Conservation (phyloP, 2,888 invertebrate genomes). For the Lysandra bellargus region DNA sequence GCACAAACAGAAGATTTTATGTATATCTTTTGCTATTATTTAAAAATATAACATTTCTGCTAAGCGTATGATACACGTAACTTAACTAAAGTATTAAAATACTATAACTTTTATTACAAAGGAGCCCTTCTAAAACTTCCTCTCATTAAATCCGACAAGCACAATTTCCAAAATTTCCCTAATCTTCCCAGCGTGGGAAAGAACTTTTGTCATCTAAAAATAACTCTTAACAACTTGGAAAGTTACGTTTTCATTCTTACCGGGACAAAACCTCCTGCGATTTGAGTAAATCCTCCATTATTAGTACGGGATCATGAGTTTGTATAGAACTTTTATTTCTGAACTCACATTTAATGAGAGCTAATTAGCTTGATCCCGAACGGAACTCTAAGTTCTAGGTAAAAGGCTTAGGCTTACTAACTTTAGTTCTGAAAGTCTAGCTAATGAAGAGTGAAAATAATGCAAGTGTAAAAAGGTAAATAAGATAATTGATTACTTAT, state of each 20-base stretch:
- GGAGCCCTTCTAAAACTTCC: constrained; percentile 1
- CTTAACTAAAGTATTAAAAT: neutral
- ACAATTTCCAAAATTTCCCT: neutral
- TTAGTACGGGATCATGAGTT: neutral
- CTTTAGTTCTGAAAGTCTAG: neutral
- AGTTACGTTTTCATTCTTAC: constrained; percentile 3
- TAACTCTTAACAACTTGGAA: constrained; percentile 11
- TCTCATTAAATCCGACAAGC: neutral
- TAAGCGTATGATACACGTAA: neutral
- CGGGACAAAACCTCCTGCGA: neutral
- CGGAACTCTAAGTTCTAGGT: neutral
- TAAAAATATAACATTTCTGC: too few relatives aligned
- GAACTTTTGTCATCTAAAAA: constrained; percentile 17
- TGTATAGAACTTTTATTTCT: neutral
- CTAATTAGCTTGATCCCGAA: neutral
- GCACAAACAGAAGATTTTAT: too few relatives aligned
- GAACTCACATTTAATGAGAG: neutral
- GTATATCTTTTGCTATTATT: too few relatives aligned
- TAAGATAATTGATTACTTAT: too few relatives aligned
- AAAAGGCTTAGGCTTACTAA: neutral
- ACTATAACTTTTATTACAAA: neutral
- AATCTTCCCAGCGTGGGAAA: constrained; percentile 6
- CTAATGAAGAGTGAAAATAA: neutral
- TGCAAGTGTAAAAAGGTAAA: too few relatives aligned
- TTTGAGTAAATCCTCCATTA: neutral